These are phyloP conservation scores for Callyntrura sp. DNA, from an alignment of 2,888 invertebrate genomes.

Conservation along the genomic window DNA sequence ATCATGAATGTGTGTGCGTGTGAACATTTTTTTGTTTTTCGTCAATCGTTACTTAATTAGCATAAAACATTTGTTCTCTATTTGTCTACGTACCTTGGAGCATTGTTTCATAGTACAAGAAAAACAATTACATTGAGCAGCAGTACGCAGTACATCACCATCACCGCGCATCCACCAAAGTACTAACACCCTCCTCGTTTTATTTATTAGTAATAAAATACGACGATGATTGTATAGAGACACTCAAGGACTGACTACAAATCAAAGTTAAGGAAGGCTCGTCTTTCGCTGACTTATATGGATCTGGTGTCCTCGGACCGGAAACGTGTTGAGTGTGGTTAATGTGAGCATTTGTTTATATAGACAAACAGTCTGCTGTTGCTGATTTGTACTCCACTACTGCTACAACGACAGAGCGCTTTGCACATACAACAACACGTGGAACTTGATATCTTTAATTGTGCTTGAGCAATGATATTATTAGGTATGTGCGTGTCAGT, in stretches of 20 bases:
- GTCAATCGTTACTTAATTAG: too few relatives aligned
- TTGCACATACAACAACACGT: conserved; percentile 29
- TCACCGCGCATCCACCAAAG: not conserved
- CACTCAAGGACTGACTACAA: conserved; percentile 59
- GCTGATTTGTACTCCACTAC: not conserved
- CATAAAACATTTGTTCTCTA: too few relatives aligned
- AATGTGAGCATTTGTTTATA: not conserved
- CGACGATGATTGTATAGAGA: conserved; percentile 14
- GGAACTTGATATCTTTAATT: conserved; percentile 20
- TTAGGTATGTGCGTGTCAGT: not conserved
- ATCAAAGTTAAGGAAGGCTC: conserved; percentile 58
- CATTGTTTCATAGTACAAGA: conserved; percentile 6
- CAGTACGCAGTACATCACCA: not conserved
- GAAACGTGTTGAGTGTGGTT: conserved; percentile 30
- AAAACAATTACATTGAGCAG: not conserved
- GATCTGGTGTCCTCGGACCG: conserved; percentile 47
- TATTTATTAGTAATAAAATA: conserved; percentile 28
- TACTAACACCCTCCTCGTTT: conserved; percentile 15
- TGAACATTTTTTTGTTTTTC: not conserved
- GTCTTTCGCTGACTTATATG: conserved; percentile 54
- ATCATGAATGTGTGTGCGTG: not conserved
- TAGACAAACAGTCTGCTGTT: not conserved
- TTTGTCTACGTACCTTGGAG: not conserved
- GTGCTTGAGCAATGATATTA: not conserved
- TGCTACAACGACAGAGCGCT: not conserved